Base-by-base conservation (phyloP, 2,113 vertebrate genomes). In the Notarius lentiginosus region DNA sequence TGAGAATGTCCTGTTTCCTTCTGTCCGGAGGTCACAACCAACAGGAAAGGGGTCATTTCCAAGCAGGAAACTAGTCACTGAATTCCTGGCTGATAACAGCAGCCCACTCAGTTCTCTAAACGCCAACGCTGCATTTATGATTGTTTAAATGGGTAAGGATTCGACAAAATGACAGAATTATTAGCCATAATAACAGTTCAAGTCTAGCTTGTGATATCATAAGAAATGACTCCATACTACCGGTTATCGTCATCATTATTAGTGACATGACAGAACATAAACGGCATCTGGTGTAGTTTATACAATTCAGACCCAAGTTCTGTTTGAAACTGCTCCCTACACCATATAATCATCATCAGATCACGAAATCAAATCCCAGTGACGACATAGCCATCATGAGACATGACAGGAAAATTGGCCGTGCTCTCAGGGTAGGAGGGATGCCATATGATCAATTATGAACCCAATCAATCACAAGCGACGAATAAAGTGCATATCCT, bases 21-120 rank as follows among this genome's bases (percentile, higher is more conserved):
- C 22, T 17, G 17, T 86, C 55, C 84, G 11, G 41, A 61, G 72
- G 72, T 30, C 56, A 85, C 11, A 24, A 20, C 14, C 7, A 18
- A 68, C 76, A 68, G 84, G 63, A 86, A 75, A n/a, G 47, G 83
- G 60, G 77, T 79, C 27, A 6, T 65, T 53, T 63, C 55, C 79
- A 51, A 56, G 22, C n/a, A 58, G 80, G 84, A 88, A 88, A 34
- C 8, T 5, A 12, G 15, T 85, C 61, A 12, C 30, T 24, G 75
- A 0, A 2, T 68, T 76, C 47, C 65, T 12, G 49, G 76, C 58
- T 51, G 63, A 84, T 73, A 47, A 47, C 73, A 72, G 73, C 84
- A 76, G 41, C 34, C 24, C 49, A 82, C n/a, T 34, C 17, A 4
- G 51, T 1, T 56, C 15, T 56, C 51, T 17, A 17, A 79, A 72